Percentiles rank a stretch among this genome's conserved stretches.
These are phyloP conservation scores for Leucozona laternaria DNA, from an alignment of 2,888 invertebrate genomes.

Conservation along the genomic window DNA sequence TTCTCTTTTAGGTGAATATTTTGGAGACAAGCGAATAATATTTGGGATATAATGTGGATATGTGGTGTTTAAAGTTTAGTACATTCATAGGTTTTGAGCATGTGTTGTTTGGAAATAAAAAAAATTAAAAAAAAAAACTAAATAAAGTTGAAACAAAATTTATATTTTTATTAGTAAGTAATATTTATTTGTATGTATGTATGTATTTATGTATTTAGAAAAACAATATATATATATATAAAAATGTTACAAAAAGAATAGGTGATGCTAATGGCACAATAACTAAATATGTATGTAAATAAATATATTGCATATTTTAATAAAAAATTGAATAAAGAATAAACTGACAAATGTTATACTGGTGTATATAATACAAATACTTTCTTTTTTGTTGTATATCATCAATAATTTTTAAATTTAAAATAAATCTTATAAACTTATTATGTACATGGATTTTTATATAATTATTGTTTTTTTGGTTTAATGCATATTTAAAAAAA, in stretches of 20 bases:
- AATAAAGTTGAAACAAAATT: constrained; percentile 21
- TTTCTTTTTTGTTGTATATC: neutral
- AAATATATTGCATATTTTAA: constrained; percentile 60
- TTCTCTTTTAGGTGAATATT: constrained; percentile 33
- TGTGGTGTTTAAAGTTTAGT: constrained; percentile 66
- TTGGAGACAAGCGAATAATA: constrained; percentile 44
- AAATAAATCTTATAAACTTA: constrained; percentile 17
- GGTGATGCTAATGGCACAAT: constrained; percentile 55
- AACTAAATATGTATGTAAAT: constrained; percentile 37
- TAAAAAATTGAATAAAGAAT: constrained; percentile 17
- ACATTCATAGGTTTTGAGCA: constrained; percentile 66
- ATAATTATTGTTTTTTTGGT: constrained; percentile 52
- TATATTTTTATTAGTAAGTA: constrained; percentile 44
- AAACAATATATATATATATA: neutral
- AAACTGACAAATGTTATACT: constrained; percentile 1
- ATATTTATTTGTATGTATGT: neutral
- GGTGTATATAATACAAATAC: constrained; percentile 18
- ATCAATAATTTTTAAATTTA: neutral
- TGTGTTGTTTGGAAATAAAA: constrained; percentile 5
- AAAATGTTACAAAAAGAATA: constrained; percentile 13
- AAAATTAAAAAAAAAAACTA: neutral
- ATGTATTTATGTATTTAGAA: neutral
- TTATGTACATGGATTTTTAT: constrained; percentile 42
- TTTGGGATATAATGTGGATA: constrained; percentile 63
- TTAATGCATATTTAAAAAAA: constrained; percentile 46